Conservation (phyloP, 2,113 vertebrate species). For the Paramormyrops kingsleyae region DNA sequence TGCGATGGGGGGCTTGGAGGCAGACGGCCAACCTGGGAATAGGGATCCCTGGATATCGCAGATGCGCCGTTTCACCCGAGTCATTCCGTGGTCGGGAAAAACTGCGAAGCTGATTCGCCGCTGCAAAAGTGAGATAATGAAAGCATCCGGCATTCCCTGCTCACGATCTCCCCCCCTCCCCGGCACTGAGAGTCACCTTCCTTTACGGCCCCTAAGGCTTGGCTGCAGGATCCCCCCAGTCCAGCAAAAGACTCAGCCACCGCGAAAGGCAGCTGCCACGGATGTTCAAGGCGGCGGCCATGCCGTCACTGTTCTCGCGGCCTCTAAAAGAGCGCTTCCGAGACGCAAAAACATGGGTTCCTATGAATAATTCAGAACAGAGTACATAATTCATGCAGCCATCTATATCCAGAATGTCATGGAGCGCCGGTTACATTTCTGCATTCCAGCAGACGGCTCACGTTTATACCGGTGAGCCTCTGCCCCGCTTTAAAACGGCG, state of each 20-base stretch:
- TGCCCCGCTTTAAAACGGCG: not conserved
- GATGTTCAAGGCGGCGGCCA: not conserved
- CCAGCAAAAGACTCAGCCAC: not conserved
- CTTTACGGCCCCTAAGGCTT: not conserved
- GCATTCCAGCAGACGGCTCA: not conserved
- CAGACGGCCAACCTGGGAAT: not conserved
- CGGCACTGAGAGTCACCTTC: not conserved
- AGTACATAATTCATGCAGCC: constrained; percentile 58
- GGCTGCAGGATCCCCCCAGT: not conserved
- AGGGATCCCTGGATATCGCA: not conserved
- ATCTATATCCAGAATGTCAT: constrained; percentile 32
- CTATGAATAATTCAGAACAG: constrained; percentile 52
- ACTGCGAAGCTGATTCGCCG: not conserved
- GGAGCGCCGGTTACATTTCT: constrained; percentile 11
- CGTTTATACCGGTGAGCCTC: not conserved
- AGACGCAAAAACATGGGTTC: not conserved
- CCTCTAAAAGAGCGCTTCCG: constrained; percentile 7
- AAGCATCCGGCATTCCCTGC: not conserved
- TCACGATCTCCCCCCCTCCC: not conserved
- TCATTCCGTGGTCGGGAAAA: not conserved
- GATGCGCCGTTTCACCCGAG: not conserved
- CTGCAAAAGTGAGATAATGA: not conserved
- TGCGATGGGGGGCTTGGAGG: not conserved
- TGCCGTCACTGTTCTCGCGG: not conserved
- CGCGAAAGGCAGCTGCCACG: not conserved